Evolutionary conservation across 2,888 invertebrate genomes (phyloP).

Genomic region (Anticlea derivata): DNA sequence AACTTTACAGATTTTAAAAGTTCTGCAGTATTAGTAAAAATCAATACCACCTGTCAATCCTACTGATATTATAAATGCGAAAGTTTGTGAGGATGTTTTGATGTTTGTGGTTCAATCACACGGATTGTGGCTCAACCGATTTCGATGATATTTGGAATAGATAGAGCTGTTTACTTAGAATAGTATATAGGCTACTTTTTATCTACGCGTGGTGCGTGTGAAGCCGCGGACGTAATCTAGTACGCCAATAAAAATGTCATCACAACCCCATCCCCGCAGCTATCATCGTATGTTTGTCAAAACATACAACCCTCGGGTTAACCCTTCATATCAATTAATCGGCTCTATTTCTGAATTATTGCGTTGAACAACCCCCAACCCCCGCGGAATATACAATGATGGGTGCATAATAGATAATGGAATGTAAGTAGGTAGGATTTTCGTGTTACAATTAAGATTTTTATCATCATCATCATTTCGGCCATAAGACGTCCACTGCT

Average conservation of each 20-base stretch:
- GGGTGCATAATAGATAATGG: constrained; percentile 48
- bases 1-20: too few species aligned
- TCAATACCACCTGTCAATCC: constrained; percentile 24
- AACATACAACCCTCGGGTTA: constrained; percentile 65
- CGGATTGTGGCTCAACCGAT: too few species aligned
- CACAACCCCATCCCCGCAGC: constrained; percentile 41
- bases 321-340: constrained; percentile 81
- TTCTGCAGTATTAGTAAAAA: constrained; percentile 5
- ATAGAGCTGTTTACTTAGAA: too few species aligned
- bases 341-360: constrained; percentile 81
- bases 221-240: too few species aligned
- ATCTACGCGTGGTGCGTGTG: too few species aligned
- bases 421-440: constrained; percentile 33
- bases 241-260: constrained; percentile 31
- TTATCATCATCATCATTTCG: neutral
- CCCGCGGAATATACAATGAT: constrained; percentile 66
- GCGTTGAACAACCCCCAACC: constrained; percentile 55
- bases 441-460: constrained; percentile 10
- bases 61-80: too few species aligned
- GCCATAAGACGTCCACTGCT: too few species aligned
- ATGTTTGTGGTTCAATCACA: too few species aligned
- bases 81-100: too few species aligned
- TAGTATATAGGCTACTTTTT: too few species aligned
- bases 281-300: constrained; percentile 65
- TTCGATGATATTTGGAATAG: too few species aligned